These are phyloP conservation scores for Hafferia zeledoni DNA, from an alignment of 2,797 vertebrate genomes.

Conservation along the genomic window DNA sequence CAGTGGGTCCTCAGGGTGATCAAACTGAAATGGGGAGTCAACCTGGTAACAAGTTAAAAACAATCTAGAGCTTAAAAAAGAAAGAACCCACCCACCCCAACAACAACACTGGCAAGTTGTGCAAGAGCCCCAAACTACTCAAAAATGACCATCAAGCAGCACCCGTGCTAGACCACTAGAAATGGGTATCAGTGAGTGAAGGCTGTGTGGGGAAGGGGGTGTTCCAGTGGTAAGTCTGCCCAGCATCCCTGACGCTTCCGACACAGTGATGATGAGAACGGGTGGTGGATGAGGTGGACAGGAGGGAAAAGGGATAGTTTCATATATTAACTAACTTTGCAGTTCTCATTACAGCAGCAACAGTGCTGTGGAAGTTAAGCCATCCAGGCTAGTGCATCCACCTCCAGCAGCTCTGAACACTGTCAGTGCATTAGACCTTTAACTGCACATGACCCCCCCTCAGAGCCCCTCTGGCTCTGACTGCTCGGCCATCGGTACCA, in stretches of 20 bases:
- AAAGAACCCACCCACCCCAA: neutral
- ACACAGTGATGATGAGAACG: neutral
- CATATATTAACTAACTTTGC: constrained; percentile 25
- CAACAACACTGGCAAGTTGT: constrained; percentile 45
- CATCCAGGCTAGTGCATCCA: constrained; percentile 41
- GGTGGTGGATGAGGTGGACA: neutral
- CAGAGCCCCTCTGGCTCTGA: neutral
- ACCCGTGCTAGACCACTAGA: constrained; percentile 28
- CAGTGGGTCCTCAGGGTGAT: neutral
- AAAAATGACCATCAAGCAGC: constrained; percentile 37
- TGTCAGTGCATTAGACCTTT: constrained; percentile 55
- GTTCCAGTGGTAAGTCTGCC: constrained; percentile 52
- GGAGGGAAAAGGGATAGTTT: constrained; percentile 1
- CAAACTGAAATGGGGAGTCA: neutral
- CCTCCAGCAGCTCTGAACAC: constrained; percentile 57
- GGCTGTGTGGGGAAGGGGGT: neutral
- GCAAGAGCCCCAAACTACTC: constrained; percentile 47
- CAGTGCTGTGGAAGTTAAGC: constrained; percentile 45
- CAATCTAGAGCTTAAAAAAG: neutral
- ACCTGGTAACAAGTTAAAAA: constrained; percentile 21
- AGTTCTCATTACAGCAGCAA: constrained; percentile 66
- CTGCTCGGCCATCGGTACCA: neutral
- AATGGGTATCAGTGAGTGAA: neutral
- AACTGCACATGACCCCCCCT: neutral
- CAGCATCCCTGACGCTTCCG: constrained; percentile 31